Conservation (phyloP, 2,797 vertebrate species). For the Enteromius anoplus region DNA sequence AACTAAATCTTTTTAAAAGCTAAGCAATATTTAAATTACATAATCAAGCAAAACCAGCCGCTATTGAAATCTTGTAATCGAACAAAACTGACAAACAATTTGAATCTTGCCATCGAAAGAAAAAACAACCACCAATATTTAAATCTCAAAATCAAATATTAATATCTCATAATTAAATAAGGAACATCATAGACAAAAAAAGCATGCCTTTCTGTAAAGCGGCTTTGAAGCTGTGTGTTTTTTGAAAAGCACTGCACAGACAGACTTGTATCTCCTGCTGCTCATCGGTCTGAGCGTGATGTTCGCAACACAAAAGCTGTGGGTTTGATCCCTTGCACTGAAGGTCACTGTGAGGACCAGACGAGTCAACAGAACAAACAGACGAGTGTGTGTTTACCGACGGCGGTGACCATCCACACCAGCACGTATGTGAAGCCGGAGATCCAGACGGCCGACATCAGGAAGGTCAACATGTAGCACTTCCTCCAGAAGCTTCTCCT, state of each 20-base stretch:
- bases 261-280: neutral
- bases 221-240: neutral
- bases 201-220: neutral
- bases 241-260: neutral
- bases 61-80: neutral
- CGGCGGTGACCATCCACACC: conserved; percentile 96
- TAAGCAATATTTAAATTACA: no score
- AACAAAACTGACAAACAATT: neutral
- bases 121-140: no score
- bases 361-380: neutral
- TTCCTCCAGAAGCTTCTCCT: conserved; percentile 89
- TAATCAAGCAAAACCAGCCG: no score
- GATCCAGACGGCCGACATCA: conserved; percentile 97
- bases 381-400: conserved; percentile 76
- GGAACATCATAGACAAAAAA: neutral
- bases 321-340: neutral
- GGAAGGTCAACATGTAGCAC: conserved; percentile 91
- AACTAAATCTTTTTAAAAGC: no score
- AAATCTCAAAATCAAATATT: neutral
- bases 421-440: conserved; percentile 92
- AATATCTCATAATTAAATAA: neutral
- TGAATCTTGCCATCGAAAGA: neutral
- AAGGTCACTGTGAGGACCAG: neutral
- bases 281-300: neutral
- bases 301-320: no score